These are phyloP conservation scores for Nasonia giraulti DNA, from an alignment of 1,140 invertebrate species.

Conservation along the genomic window DNA sequence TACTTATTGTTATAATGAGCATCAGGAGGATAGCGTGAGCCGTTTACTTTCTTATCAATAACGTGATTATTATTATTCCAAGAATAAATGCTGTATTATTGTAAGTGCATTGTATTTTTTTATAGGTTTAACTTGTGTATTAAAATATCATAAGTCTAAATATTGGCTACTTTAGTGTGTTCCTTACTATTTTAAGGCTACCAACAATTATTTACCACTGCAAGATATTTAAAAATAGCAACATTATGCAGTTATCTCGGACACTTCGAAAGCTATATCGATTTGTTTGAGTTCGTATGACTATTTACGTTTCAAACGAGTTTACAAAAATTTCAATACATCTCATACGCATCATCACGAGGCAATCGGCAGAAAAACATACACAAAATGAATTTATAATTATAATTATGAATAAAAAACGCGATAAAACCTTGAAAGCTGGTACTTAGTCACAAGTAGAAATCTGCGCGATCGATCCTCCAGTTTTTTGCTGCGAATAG, in stretches of 20 bases:
- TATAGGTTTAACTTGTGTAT: conserved; percentile 42
- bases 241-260: too few relatives aligned
- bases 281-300: too few relatives aligned
- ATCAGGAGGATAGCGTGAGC: neutral
- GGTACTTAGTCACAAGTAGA: neutral
- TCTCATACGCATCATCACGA: too few relatives aligned
- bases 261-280: too few relatives aligned
- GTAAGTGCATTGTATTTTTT: conserved; percentile 43
- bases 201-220: neutral
- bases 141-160: conserved; percentile 27
- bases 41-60: neutral
- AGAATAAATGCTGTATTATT: conserved; percentile 40
- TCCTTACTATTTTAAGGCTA: conserved; percentile 4
- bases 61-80: conserved; percentile 47
- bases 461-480: neutral
- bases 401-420: too few relatives aligned
- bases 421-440: too few relatives aligned
- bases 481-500: neutral
- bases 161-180: neutral
- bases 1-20: neutral
- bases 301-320: too few relatives aligned
- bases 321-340: too few relatives aligned
- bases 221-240: too few relatives aligned
- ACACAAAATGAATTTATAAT: too few relatives aligned
- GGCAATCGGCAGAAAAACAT: too few relatives aligned